phyloP scores from a whole-genome alignment of 2,797 vertebrate species.

The Denticeps clupeoides region DNA sequence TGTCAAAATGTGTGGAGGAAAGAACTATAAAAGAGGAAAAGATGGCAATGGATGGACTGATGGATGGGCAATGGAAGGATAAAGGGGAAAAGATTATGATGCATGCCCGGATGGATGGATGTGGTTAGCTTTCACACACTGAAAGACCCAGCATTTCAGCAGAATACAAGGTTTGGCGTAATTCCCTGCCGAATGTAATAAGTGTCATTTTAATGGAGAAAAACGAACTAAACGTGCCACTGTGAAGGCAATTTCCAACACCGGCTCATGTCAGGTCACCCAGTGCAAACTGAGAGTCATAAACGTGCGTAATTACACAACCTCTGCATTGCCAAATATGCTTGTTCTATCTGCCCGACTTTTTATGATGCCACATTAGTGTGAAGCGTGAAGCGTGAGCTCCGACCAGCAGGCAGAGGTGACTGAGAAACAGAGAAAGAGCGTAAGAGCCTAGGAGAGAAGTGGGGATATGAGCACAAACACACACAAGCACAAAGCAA shows the following conservation, averaged over 20 bases:
- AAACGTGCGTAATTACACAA: slow-evolving; percentile 28
- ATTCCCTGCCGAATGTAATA: slow-evolving; percentile 18
- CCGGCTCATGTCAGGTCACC: slow-evolving; percentile 16
- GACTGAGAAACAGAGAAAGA: background rate
- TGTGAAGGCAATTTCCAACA: slow-evolving; percentile 26
- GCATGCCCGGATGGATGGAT: too few species aligned
- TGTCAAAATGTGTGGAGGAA: too few species aligned
- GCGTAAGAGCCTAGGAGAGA: background rate
- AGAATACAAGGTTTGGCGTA: too few species aligned
- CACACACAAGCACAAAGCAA: background rate
- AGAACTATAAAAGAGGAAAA: too few species aligned
- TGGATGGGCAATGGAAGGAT: too few species aligned
- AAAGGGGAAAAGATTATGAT: too few species aligned
- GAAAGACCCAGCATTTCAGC: background rate
- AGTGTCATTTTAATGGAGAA: slow-evolving; percentile 26
- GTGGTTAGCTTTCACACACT: background rate
- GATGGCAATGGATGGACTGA: too few species aligned
- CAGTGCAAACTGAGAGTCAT: slow-evolving; percentile 9
- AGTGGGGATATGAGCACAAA: background rate
- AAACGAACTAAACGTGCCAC: slow-evolving; percentile 12
- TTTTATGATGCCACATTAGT: slow-evolving; percentile 10
- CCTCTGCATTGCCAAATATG: slow-evolving; percentile 19
- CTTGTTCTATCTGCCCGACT: slow-evolving; percentile 10
- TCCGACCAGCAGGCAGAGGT: background rate
- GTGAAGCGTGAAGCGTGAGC: background rate